phyloP scores from a whole-genome alignment of 2,113 vertebrate species.

The Pygoscelis adeliae region DNA sequence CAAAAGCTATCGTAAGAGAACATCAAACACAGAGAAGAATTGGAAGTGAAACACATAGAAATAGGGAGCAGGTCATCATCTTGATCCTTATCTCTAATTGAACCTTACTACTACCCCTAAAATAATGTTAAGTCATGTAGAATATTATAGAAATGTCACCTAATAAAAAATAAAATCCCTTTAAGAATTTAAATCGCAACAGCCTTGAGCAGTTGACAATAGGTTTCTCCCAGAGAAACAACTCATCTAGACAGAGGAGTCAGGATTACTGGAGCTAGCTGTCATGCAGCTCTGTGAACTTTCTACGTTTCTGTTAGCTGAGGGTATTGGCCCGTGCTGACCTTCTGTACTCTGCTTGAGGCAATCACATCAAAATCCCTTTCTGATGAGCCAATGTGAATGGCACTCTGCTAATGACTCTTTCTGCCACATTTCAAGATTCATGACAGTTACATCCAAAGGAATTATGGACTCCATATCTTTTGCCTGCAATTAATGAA shows the following conservation, averaged over 20 bases:
- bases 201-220: slow-evolving; percentile 17
- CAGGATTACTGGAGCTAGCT: slow-evolving; percentile 51
- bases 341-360: slow-evolving; percentile 50
- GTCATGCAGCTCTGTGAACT: slow-evolving; percentile 30
- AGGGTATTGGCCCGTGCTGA: slow-evolving; percentile 19
- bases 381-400: slow-evolving; percentile 25
- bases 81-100: not conserved
- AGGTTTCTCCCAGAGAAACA: slow-evolving; percentile 42
- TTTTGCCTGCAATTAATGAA: slow-evolving; percentile 52
- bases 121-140: slow-evolving; percentile 44
- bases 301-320: slow-evolving; percentile 29
- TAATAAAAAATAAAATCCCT: slow-evolving; percentile 49
- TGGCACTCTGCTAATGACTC: slow-evolving; percentile 64
- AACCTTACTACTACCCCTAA: not conserved
- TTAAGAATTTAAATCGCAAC: slow-evolving; percentile 50
- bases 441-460: slow-evolving; percentile 46
- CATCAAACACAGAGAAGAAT: not conserved
- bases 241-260: slow-evolving; percentile 37
- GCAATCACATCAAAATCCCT: slow-evolving; percentile 62
- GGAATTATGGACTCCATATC: slow-evolving; percentile 40
- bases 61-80: not conserved
- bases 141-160: slow-evolving; percentile 33
- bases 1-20: not conserved
- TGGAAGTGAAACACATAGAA: not conserved
- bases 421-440: slow-evolving; percentile 55